Base-by-base conservation (phyloP, 2,888 invertebrate genomes). In the Uloborus plumipes region DNA sequence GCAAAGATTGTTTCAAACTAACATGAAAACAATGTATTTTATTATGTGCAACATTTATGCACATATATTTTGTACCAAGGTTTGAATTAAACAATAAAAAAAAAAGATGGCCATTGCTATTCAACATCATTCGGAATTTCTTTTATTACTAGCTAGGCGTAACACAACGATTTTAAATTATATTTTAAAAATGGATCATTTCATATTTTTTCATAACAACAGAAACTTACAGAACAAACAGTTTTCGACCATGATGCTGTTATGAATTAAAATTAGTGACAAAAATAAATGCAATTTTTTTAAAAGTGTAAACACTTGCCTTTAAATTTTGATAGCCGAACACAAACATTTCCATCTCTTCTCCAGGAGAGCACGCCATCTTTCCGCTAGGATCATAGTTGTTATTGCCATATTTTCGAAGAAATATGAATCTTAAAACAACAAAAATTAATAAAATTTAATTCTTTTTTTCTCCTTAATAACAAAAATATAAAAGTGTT, bases 101-200 rank as follows among this genome's bases (percentile, higher is more conserved):
- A 58, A 70, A 71, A 71, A 71, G 71, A 59, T 71, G 71, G 71
- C 71, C 58, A 66, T 66, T 58, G 58, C 66, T 65, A 73, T 72
- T 67, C 74, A 74, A 61, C 80, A 69, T 70, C 69, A 64, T 75
- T 70, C 31, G 62, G 74, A 81, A 50, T 81, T 81, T 74, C 74
- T 81, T 81, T 81, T 74, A 74, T 81, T 74, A 74, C 70, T 74
- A 75, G 74, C 80, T 81, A 81, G 80, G 80, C 80, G 80, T 81
- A 81, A 81, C 80, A 81, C 73, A 49, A 49, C 51, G 73, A 81
- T 81, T 81, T 81, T 74, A 81, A 81, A 81, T 81, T 81, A 81
- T 67, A 74, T 47, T 81, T 80, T 74, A 65, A 74, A 81, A 81
- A 74, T 58, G 22, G 70, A 74, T 61, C 18, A 81, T 74, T 75